phyloP scores from a whole-genome alignment of 35 echinoderm and acorn worm genomes.

The Chiridota heheva region DNA sequence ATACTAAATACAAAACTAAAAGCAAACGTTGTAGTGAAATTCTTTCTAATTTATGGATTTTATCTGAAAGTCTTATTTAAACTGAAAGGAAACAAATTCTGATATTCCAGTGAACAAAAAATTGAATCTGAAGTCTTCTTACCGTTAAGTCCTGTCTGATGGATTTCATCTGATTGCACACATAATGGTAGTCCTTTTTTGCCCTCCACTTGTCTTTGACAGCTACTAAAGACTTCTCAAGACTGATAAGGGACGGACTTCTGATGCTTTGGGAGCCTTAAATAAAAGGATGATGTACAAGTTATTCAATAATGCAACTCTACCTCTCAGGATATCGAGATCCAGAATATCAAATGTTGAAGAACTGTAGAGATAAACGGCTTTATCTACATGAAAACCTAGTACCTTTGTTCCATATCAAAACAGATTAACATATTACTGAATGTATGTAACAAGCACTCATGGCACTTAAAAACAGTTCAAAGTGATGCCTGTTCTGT shows the following conservation, averaged over 20 bases:
- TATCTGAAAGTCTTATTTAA: too few species aligned
- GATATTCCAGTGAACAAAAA: neutral
- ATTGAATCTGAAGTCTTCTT: conserved; percentile 13
- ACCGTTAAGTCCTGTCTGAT: conserved; percentile 98
- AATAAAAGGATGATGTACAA: conserved; percentile 2
- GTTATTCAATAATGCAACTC: too few species aligned
- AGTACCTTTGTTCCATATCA: too few species aligned
- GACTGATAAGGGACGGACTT: conserved; percentile 81
- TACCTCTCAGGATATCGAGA: neutral
- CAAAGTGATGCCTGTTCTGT: too few species aligned
- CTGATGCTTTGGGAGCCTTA: conserved; percentile 85
- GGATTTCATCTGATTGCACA: conserved; percentile 94
- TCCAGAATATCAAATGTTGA: too few species aligned
- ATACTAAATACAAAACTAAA: neutral
- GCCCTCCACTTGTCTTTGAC: conserved; percentile 88
- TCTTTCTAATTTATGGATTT: too few species aligned
- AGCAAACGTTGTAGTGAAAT: neutral
- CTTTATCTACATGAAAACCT: too few species aligned
- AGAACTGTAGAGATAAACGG: too few species aligned
- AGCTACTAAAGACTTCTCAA: conserved; percentile 70
- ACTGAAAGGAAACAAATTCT: too few species aligned
- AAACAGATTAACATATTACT: too few species aligned
- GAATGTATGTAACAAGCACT: too few species aligned
- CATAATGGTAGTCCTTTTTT: conserved; percentile 74
- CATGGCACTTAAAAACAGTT: too few species aligned